Conservation (phyloP, 2,113 vertebrate species). For the Rhynchopsitta pachyrhyncha region DNA sequence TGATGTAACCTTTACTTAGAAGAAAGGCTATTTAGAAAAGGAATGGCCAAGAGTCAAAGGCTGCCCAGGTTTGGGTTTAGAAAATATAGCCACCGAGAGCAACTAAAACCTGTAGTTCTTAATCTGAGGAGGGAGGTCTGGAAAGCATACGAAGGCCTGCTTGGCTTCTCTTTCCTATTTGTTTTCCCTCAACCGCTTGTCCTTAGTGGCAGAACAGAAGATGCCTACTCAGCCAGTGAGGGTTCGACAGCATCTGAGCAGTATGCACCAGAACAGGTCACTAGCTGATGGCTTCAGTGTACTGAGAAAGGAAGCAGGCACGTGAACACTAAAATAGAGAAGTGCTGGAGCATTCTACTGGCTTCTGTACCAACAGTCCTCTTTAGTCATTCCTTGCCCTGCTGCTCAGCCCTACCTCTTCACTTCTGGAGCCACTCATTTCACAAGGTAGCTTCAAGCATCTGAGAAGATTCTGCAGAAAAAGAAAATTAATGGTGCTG, state of each 20-base stretch:
- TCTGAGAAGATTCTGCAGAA: background rate
- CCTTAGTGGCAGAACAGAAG: background rate
- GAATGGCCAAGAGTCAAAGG: background rate
- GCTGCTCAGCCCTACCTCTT: background rate
- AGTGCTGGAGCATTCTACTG: background rate
- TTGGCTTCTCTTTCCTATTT: background rate
- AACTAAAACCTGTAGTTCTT: background rate
- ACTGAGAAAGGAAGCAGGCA: background rate
- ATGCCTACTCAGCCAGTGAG: background rate
- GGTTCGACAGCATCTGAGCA: background rate
- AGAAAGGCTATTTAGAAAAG: background rate
- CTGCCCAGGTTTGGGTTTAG: background rate
- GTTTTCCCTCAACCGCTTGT: background rate
- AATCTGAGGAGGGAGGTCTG: background rate
- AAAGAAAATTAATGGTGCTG: background rate
- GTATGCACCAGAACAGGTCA: background rate
- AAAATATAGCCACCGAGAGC: background rate
- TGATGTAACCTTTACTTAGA: background rate
- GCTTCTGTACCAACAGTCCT: background rate
- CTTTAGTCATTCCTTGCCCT: background rate
- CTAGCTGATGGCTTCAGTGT: fast-evolving
- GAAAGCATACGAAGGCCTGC: background rate
- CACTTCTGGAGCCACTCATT: background rate
- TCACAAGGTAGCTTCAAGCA: background rate
- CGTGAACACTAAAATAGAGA: background rate